A percentile compares a stretch with the other conserved stretches of the same genome.
These are phyloP conservation scores for Carapus acus DNA, from an alignment of 2,797 vertebrate species.

Conservation along the genomic window DNA sequence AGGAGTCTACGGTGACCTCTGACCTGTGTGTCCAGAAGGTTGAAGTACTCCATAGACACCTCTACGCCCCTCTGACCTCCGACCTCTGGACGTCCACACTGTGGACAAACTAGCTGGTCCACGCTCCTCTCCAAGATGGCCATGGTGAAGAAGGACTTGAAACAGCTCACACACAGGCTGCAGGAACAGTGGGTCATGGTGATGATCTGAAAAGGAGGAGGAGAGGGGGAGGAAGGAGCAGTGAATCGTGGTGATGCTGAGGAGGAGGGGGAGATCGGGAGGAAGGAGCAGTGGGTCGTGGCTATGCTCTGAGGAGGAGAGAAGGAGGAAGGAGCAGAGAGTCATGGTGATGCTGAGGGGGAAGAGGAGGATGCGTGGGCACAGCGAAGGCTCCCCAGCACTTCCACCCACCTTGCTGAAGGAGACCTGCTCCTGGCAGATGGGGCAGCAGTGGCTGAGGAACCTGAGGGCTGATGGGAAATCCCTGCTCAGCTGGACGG, in stretches of 20 bases:
- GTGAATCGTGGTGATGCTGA: no score
- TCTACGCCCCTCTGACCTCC: conserved; percentile 50
- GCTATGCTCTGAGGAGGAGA: no score
- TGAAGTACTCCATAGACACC: conserved; percentile 73
- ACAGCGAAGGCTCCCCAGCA: no score
- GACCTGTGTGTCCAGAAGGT: conserved; percentile 76
- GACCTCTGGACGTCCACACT: conserved; percentile 71
- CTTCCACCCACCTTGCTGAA: conserved; percentile 70
- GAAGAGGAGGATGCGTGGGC: no score
- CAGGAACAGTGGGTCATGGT: conserved; percentile 78
- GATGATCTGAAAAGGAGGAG: conserved; percentile 61
- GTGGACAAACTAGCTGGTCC: conserved; percentile 67
- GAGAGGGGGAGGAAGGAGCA: background rate
- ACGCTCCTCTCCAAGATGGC: conserved; percentile 74
- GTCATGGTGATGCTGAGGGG: no score
- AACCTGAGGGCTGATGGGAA: conserved; percentile 69
- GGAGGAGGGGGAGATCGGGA: no score
- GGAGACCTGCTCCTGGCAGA: conserved; percentile 72
- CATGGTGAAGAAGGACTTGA: conserved; percentile 66
- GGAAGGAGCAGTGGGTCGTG: no score
- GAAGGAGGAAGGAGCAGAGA: no score
- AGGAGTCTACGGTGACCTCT: background rate
- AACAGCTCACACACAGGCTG: conserved; percentile 72
- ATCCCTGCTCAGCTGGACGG: conserved; percentile 66
- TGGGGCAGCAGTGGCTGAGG: conserved; percentile 73